Base-by-base conservation (phyloP, 1,140 invertebrate genomes). In the Ceratitis capitata region DNA sequence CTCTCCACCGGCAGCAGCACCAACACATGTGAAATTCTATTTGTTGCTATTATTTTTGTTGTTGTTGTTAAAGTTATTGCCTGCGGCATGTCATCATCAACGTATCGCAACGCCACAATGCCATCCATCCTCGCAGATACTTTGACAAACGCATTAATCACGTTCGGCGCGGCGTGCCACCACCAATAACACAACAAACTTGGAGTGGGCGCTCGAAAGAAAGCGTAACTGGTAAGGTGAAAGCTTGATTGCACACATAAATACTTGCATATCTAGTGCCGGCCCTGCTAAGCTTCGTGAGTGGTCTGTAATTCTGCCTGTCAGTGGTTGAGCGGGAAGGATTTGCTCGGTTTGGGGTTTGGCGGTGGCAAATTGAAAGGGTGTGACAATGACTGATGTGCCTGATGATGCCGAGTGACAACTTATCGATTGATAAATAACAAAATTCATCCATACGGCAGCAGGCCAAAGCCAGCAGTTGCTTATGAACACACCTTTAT, bases 341-440 rank as follows among this genome's bases (percentile, higher is more conserved):
- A 7, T n/a, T n/a, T 19, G 69, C 14, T 47, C 2, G 39, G 1
- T 82, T 23, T 4, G 78, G 26, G 16, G 29, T 53, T 78, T 64
- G n/a, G n/a, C n/a, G n/a, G n/a, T 26, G 39, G 69, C 14, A 49
- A 53, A 64, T 84, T 64, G 56, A 84, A 85, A 84, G 87, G 87
- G 87, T 90, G 78, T 86, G 90, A 91, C 90, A 91, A 88, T 91
- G 90, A 91, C 90, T 91, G 90, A 91, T 91, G 90, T 90, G 89
- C 69, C n/a, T 78, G 69, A 78, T 78, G 69, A 78, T 45, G 69
- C 19, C 69, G 23, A 45, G 86, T 74, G 86, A 86, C 82, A 83
- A 85, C 89, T 90, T 90, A 90, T 90, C 89, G 89, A 90, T 90
- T 90, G 89, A 85, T 32, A 89, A 88, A 90, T 89, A 90, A 89